Base-by-base conservation (phyloP, 2,888 invertebrate genomes). In the Eupithecia dodoneata region DNA sequence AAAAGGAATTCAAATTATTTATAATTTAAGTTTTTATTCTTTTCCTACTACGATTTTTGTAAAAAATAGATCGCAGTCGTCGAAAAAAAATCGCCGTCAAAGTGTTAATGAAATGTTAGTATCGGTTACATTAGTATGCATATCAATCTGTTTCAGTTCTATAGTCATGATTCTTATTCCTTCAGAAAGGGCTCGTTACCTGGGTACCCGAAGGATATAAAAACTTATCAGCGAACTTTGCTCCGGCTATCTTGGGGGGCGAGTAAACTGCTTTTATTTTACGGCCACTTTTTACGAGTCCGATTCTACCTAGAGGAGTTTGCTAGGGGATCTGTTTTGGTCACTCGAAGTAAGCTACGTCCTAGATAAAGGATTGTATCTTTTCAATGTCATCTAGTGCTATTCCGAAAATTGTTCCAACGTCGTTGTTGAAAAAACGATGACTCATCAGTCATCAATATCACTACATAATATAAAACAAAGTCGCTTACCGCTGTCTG, bases 251-350 rank as follows among this genome's bases (percentile, higher is more conserved):
- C 94, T 93, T 85, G 85, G 87, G 55, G 79, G 88, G 89, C 89
- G 89, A 93, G 93, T 91, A 94, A 94, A 94, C 93, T 94, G 91
- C 94, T 93, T 94, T 94, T 94, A 92, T 93, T 93, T 94, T 93
- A 93, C 90, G 92, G 88, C 90, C 91, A 85, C 89, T 85, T 88
- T 90, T 93, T 92, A 93, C 92, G 89, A 69, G 69, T 69, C 70
- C 45, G 13, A 45, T 42, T 66, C 18, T 47, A 70, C 70, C 70
- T 45, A n/a, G 10, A 18, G 44, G n/a, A 18, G 47, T 47, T 47
- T n/a, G 30, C 47, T 49, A 12, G n/a, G 18, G 42, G 67, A 69
- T 47, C 47, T 49, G 70, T 70, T 70, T 70, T 49, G 47, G 44
- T 70, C 44, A 47, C 9, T 69, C 47, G 47, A 18, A 49, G 10